phyloP scores from a whole-genome alignment of 2,797 vertebrate species.

The Furcifer pardalis region DNA sequence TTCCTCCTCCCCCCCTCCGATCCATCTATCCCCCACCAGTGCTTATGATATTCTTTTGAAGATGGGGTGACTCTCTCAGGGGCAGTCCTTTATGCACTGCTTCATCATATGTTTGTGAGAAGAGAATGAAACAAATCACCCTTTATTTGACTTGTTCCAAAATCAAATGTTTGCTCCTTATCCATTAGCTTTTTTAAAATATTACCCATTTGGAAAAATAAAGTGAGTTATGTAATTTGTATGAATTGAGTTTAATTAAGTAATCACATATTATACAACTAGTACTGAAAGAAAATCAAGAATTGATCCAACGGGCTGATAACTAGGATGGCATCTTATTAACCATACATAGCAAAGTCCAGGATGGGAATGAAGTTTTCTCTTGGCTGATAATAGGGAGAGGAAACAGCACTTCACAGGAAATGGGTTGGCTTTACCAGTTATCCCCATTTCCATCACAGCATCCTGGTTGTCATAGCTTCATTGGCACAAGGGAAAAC shows the following conservation, averaged over 20 bases:
- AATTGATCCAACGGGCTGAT: not conserved
- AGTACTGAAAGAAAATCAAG: not conserved
- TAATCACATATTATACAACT: not conserved
- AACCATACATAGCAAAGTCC: not conserved
- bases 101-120: constrained; percentile 21
- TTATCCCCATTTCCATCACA: not conserved
- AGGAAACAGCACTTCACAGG: not conserved
- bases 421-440: not conserved
- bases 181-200: not conserved
- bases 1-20: not conserved
- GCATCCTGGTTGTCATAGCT: not conserved
- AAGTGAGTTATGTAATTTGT: not conserved
- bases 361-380: not conserved
- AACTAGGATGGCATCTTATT: not conserved
- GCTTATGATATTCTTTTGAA: not conserved
- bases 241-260: not conserved
- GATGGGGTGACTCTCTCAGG: too few species aligned
- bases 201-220: not conserved
- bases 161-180: not conserved
- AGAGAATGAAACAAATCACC: not conserved
- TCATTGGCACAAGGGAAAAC: not conserved
- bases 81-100: not conserved
- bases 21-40: not conserved
- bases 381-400: not conserved
- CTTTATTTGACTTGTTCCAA: not conserved